Evolutionary conservation across 1,140 invertebrate species (phyloP).

Genomic region (Myzus persicae): DNA sequence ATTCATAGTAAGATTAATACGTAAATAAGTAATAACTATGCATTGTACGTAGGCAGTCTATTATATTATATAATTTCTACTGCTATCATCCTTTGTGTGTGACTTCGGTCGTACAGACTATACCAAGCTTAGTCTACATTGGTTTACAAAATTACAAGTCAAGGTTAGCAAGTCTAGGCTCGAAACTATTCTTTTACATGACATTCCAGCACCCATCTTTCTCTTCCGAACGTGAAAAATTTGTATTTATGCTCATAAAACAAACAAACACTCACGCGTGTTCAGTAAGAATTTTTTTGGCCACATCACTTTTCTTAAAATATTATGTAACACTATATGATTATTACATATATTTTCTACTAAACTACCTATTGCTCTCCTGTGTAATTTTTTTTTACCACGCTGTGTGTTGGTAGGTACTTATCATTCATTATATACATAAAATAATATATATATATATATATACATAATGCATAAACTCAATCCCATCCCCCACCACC

Average conservation of each 20-base stretch:
- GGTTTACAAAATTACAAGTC: not conserved
- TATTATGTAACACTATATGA: not conserved
- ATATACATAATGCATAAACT: not conserved
- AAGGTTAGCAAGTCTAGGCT: not conserved
- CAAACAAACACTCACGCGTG: not conserved
- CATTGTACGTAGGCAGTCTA: no score
- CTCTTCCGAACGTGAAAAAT: not conserved
- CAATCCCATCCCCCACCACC: not conserved
- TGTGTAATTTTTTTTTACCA: no score
- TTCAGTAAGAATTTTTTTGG: not conserved
- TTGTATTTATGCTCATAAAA: not conserved
- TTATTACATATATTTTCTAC: no score
- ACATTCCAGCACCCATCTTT: not conserved
- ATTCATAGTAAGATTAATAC: not conserved
- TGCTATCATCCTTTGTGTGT: not conserved
- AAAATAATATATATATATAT: no score
- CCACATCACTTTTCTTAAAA: not conserved
- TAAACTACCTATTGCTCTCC: no score
- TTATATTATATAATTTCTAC: not conserved
- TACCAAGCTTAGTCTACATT: not conserved
- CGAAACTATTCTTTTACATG: not conserved
- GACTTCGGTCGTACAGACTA: not conserved
- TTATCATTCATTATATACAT: no score
- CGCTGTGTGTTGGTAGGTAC: no score
- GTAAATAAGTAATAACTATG: no score